These are phyloP conservation scores for Plebejus anna DNA, from an alignment of 2,888 invertebrate species.

Conservation along the genomic window DNA sequence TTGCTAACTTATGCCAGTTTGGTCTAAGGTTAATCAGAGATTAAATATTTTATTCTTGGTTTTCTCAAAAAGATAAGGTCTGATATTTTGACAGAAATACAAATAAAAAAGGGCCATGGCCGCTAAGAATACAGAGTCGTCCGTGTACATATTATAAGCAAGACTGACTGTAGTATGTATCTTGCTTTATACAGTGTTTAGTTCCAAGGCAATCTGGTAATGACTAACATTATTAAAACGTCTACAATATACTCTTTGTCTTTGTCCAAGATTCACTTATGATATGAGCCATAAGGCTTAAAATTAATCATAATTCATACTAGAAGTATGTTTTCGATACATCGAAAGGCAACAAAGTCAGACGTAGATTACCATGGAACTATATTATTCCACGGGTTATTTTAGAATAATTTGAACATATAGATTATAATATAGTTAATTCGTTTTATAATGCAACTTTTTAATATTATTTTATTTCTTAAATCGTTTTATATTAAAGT, in stretches of 20 bases:
- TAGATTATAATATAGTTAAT: constrained; percentile 21
- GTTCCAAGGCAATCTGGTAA: neutral
- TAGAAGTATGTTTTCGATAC: neutral
- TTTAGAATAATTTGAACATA: neutral
- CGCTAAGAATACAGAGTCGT: constrained; percentile 42
- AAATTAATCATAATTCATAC: neutral
- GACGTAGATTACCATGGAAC: neutral
- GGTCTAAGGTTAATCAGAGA: too few relatives aligned
- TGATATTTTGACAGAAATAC: neutral
- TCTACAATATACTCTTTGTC: neutral
- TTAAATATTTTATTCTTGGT: too few relatives aligned
- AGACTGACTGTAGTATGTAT: constrained; percentile 54
- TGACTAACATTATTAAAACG: neutral
- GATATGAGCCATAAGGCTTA: neutral
- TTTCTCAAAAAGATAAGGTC: neutral
- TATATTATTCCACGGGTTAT: constrained; percentile 24
- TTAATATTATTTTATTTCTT: constrained; percentile 15
- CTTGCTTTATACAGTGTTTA: constrained; percentile 26
- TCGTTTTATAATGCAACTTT: constrained; percentile 18
- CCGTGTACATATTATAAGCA: constrained; percentile 74
- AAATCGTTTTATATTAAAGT: constrained; percentile 25
- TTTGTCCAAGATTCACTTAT: neutral
- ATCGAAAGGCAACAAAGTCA: neutral
- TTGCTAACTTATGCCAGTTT: too few relatives aligned
- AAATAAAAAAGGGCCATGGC: neutral